These are phyloP conservation scores for Zosterops pallidus DNA, from an alignment of 2,113 vertebrate species.

Conservation along the genomic window DNA sequence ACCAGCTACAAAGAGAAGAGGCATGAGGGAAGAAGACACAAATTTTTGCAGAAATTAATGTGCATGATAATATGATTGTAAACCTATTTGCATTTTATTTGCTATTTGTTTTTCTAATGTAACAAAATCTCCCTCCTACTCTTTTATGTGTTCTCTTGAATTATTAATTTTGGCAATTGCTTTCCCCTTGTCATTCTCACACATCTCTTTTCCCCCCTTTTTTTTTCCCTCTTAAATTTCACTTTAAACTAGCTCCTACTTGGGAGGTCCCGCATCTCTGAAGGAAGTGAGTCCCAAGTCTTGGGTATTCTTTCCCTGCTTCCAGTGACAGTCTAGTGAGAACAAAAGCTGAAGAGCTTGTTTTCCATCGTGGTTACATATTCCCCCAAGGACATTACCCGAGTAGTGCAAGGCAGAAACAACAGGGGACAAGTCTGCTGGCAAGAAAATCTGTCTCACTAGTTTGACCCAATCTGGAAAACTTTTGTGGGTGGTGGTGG, in stretches of 20 bases:
- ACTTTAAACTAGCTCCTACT: neutral
- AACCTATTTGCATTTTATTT: neutral
- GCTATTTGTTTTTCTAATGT: conserved; percentile 42
- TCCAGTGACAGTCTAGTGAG: neutral
- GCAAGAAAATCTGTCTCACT: neutral
- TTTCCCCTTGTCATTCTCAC: neutral
- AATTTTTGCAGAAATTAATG: conserved; percentile 48
- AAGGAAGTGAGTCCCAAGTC: neutral
- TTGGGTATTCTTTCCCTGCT: neutral
- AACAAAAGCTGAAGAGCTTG: neutral
- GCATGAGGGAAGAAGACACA: conserved; percentile 9
- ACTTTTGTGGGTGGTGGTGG: neutral
- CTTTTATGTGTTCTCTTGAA: conserved; percentile 11
- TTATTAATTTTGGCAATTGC: neutral
- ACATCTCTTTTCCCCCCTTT: neutral
- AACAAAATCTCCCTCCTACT: conserved; percentile 15
- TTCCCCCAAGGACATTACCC: neutral
- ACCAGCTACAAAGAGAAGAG: conserved; percentile 31
- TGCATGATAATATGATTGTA: conserved; percentile 25
- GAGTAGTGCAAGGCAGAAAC: neutral
- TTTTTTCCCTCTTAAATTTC: neutral
- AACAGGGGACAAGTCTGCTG: neutral
- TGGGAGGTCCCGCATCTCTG: neutral
- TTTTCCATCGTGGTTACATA: neutral
- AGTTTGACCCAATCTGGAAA: neutral